Conservation (phyloP, 2,113 vertebrate genomes). For the Tonatia bakeri region DNA sequence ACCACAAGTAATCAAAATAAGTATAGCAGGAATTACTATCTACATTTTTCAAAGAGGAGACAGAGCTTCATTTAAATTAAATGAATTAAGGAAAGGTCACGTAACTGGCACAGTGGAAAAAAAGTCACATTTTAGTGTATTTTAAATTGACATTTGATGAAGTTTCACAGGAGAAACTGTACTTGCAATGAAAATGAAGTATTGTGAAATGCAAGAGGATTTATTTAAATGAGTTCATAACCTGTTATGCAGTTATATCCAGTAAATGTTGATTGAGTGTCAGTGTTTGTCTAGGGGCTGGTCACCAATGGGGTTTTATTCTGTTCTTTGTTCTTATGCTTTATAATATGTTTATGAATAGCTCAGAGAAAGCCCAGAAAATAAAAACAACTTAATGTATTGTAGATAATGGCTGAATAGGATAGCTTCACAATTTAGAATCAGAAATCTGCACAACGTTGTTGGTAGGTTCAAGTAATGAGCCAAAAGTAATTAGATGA, state of each 20-base stretch:
- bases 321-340: not conserved
- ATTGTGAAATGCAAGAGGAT: not conserved
- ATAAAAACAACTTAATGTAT: not conserved
- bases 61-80: not conserved
- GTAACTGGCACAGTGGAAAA: not conserved
- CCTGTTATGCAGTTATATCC: not conserved
- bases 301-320: not conserved
- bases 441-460: not conserved
- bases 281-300: not conserved
- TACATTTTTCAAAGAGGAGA: not conserved
- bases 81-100: conserved; percentile 8
- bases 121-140: not conserved
- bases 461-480: not conserved
- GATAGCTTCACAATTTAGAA: not conserved
- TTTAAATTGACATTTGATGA: not conserved
- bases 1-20: not conserved
- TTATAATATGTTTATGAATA: not conserved
- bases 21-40: not conserved
- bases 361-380: not conserved
- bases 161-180: not conserved
- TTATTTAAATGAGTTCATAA: not conserved
- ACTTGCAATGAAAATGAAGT: not conserved
- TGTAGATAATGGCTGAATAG: not conserved
- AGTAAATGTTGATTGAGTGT: not conserved
- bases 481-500: not conserved